These are phyloP conservation scores for Cepaea nemoralis DNA, from an alignment of 1,140 invertebrate species.

Conservation along the genomic window DNA sequence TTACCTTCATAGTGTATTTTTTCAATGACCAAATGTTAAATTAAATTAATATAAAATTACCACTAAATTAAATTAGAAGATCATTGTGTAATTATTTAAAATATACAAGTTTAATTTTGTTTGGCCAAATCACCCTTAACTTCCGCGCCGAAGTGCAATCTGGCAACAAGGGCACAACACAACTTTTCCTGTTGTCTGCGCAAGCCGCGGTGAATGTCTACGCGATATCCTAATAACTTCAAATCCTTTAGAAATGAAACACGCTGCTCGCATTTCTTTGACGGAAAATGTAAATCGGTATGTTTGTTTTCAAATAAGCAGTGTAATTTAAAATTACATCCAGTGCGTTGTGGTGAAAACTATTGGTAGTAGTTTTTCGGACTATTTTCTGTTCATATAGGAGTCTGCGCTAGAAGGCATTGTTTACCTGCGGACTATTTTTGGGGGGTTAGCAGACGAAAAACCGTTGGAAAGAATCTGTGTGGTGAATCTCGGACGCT, in stretches of 20 bases:
- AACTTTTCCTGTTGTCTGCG: conserved; percentile 1
- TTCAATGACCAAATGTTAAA: too few species aligned
- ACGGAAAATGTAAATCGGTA: too few species aligned
- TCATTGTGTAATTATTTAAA: too few species aligned
- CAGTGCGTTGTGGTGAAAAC: too few species aligned
- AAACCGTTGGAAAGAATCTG: conserved; percentile 1
- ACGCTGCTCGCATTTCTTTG: too few species aligned
- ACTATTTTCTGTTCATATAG: neutral
- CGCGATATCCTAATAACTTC: neutral
- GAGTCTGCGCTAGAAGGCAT: conserved; percentile 5
- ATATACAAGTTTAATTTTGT: neutral
- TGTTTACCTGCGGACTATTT: conserved; percentile 15
- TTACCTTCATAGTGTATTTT: too few species aligned
- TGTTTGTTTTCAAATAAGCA: too few species aligned
- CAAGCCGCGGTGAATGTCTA: neutral
- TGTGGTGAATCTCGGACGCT: neutral
- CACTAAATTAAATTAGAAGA: too few species aligned
- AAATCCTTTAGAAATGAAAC: neutral
- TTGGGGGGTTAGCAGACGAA: conserved; percentile 14
- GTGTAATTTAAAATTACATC: too few species aligned
- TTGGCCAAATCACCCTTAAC: neutral
- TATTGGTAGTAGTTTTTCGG: neutral
- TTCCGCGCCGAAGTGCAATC: neutral
- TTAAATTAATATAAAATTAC: too few species aligned
- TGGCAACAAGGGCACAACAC: neutral